Base-by-base conservation (phyloP, 30 jellyfish, hydroid and myxozoan species). In the Nemopilema nomurai region DNA sequence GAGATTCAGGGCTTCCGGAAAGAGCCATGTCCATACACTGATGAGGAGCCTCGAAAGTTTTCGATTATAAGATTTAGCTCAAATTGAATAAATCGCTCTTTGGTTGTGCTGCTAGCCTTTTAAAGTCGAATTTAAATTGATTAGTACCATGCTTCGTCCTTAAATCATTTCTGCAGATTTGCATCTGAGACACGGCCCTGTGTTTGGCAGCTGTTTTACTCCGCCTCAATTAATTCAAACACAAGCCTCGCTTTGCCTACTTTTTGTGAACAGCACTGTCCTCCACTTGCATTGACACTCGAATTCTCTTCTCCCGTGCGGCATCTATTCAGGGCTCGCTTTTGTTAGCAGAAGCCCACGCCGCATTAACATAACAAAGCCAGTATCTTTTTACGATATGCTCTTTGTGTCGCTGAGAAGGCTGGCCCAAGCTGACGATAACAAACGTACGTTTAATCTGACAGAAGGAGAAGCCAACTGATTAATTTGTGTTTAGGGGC, bases 231-330 rank as follows among this genome's bases (percentile, higher is more conserved):
- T 28, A 32, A 62, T 22, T 57, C 74, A 80, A 64, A 27, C 51
- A 41, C 67, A 63, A 80, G 52, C 73, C 71, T 67, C 80, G 62
- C 82, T 81, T 81, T 81, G 90, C 51, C 79, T 74, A 31, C 81
- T 21, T 24, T 53, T 26, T 68, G 18, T 26, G 83, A 51, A 28
- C 79, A 69, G 80, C 32, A 53, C 77, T 76, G 26, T 51, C 57
- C 76, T 76, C 85, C 65, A 79, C 74, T 83, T 76, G 91, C 80
- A 51, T 57, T 83, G 73, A 49, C 91, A 53, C 79, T 49, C 73
- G 73, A 83, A 64, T 41, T 64, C n/a, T 71, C 63, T 83, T 25
- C 71, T 73, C 84, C 84, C 74, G 19, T 53, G 91, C 85, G 79
- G 86, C 79, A 19, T 70, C 73, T 62, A 26, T 80, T 70, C 79